phyloP scores from a whole-genome alignment of 2,113 vertebrate genomes.

The Alosa alosa region DNA sequence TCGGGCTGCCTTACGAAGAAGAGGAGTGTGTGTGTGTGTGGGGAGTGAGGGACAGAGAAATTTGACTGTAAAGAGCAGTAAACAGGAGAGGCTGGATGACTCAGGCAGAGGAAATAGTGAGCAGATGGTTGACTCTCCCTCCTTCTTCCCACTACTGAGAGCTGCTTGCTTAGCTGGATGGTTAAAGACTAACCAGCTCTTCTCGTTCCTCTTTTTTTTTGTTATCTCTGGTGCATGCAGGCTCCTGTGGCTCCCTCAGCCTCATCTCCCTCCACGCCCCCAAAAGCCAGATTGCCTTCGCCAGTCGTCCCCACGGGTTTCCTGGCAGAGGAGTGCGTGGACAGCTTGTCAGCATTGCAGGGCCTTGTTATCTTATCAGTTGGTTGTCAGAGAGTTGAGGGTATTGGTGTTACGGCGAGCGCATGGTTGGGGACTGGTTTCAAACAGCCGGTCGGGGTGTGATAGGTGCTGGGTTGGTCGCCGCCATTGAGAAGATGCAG shows the following conservation, averaged over 20 bases:
- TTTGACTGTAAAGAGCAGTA: background rate
- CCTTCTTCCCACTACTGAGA: background rate
- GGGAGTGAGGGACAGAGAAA: background rate
- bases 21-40: background rate
- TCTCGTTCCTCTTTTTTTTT: background rate
- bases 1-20: background rate
- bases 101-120: constrained; percentile 40
- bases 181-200: constrained; percentile 58
- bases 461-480: background rate
- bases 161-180: constrained; percentile 28
- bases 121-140: constrained; percentile 52
- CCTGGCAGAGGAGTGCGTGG: background rate
- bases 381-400: background rate
- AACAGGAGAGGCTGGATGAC: background rate
- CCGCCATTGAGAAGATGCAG: background rate
- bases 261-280: constrained; percentile 1
- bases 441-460: background rate
- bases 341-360: background rate
- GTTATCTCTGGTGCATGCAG: constrained; percentile 26
- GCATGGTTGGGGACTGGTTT: background rate
- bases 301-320: background rate
- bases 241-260: constrained; percentile 31
- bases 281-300: background rate
- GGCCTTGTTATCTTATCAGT: background rate
- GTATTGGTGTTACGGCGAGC: background rate